These are phyloP conservation scores for Eupithecia insigniata DNA, from an alignment of 2,888 invertebrate species.

Conservation along the genomic window DNA sequence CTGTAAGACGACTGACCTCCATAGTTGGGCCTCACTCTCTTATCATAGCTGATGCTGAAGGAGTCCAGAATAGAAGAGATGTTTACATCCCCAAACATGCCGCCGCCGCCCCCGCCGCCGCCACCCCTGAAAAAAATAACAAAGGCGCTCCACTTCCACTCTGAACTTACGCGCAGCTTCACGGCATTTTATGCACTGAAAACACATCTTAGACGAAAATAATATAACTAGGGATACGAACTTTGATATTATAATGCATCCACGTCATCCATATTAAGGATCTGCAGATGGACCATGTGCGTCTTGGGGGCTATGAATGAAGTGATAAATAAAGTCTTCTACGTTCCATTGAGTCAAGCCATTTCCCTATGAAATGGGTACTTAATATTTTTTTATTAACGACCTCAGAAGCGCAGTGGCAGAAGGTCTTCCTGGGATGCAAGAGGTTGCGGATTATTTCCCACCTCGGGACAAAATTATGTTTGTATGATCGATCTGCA, in stretches of 20 bases:
- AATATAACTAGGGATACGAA: not conserved
- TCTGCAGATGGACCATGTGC: too few relatives aligned
- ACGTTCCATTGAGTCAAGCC: not conserved
- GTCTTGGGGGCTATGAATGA: too few relatives aligned
- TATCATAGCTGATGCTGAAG: slow-evolving; percentile 97
- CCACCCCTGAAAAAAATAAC: slow-evolving; percentile 80
- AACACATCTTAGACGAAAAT: not conserved
- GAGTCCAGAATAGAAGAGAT: slow-evolving; percentile 96
- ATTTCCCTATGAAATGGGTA: too few relatives aligned
- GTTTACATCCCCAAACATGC: slow-evolving; percentile 93
- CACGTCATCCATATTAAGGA: too few relatives aligned
- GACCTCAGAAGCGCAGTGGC: not conserved
- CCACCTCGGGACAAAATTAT: not conserved
- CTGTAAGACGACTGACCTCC: slow-evolving; percentile 86
- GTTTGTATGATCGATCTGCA: not conserved
- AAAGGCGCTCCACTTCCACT: not conserved
- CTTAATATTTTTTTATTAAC: too few relatives aligned
- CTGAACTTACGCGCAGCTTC: not conserved
- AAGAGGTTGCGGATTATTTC: not conserved
- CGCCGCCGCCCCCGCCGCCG: slow-evolving; percentile 85
- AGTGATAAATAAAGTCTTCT: not conserved
- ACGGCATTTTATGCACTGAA: not conserved
- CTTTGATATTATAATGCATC: not conserved
- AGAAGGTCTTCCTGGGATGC: not conserved
- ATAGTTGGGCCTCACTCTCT: slow-evolving; percentile 98